Evolutionary conservation across 1,140 invertebrate species (phyloP).

Genomic region (Phenacoccus solenopsis): DNA sequence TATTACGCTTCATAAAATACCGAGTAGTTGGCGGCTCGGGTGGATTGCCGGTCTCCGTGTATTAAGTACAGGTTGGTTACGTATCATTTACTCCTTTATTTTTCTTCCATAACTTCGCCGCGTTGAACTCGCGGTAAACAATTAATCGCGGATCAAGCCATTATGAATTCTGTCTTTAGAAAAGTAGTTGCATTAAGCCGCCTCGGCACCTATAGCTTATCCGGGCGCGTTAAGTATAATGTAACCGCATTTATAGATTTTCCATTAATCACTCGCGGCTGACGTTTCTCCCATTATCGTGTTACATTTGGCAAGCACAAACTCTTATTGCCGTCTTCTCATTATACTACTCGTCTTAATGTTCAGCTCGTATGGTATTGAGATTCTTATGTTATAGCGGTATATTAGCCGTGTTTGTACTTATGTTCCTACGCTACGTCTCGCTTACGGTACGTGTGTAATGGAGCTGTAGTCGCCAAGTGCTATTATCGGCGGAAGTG

Average conservation of each 20-base stretch:
- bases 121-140: background rate
- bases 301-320: conserved; percentile 8
- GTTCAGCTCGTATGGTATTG: background rate
- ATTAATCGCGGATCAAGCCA: conserved; percentile 13
- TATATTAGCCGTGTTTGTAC: background rate
- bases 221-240: background rate
- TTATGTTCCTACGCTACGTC: no score
- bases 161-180: conserved; percentile 13
- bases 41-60: no score
- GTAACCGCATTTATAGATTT: conserved; percentile 18
- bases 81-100: conserved; percentile 18
- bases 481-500: background rate
- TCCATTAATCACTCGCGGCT: conserved; percentile 10
- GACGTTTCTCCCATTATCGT: conserved; percentile 14
- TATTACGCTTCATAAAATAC: no score
- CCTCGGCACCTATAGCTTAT: background rate
- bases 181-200: conserved; percentile 8
- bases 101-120: background rate
- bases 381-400: no score
- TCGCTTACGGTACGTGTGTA: no score
- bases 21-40: no score
- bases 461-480: background rate
- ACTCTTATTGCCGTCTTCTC: background rate
- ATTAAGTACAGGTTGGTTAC: conserved; percentile 12
- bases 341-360: background rate